Evolutionary conservation across 2,888 invertebrate genomes (phyloP).

Genomic region (Prostheceraeus crozeri): DNA sequence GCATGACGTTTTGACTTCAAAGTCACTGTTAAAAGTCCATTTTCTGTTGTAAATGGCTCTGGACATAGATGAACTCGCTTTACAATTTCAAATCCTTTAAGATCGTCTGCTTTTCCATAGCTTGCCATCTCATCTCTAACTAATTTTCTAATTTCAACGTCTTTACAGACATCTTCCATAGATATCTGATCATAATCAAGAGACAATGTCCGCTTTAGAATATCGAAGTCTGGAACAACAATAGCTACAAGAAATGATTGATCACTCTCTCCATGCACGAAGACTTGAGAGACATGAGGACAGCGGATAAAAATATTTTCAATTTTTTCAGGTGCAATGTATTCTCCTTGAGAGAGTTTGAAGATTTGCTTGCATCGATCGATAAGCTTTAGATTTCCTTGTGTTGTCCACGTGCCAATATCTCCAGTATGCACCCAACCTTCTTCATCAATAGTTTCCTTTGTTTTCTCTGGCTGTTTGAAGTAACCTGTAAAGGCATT

Average conservation of each 20-base stretch:
- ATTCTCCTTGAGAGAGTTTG: slow-evolving; percentile 85
- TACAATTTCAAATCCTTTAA: slow-evolving; percentile 94
- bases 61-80: slow-evolving; percentile 37
- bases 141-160: slow-evolving; percentile 71
- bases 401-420: slow-evolving; percentile 86
- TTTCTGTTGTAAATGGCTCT: slow-evolving; percentile 16
- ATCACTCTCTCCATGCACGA: slow-evolving; percentile 89
- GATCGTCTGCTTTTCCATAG: slow-evolving; percentile 76
- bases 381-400: slow-evolving; percentile 87
- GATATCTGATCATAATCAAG: too few species aligned
- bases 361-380: slow-evolving; percentile 97
- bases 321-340: slow-evolving; percentile 96
- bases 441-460: slow-evolving; percentile 63
- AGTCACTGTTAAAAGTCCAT: slow-evolving; percentile 38
- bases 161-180: slow-evolving; percentile 6
- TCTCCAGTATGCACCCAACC: slow-evolving; percentile 77
- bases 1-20: too few species aligned
- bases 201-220: slow-evolving; percentile 61
- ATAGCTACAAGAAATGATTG: slow-evolving; percentile 70
- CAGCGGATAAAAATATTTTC: slow-evolving; percentile 88
- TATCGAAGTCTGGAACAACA: slow-evolving; percentile 87
- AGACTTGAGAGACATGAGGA: slow-evolving; percentile 87
- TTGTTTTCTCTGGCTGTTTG: slow-evolving; percentile 83
- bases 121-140: slow-evolving; percentile 77
- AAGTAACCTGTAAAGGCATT: slow-evolving; percentile 89